These are phyloP conservation scores for Campopleginae sp. DNA, from an alignment of 2,888 invertebrate genomes.

Conservation along the genomic window DNA sequence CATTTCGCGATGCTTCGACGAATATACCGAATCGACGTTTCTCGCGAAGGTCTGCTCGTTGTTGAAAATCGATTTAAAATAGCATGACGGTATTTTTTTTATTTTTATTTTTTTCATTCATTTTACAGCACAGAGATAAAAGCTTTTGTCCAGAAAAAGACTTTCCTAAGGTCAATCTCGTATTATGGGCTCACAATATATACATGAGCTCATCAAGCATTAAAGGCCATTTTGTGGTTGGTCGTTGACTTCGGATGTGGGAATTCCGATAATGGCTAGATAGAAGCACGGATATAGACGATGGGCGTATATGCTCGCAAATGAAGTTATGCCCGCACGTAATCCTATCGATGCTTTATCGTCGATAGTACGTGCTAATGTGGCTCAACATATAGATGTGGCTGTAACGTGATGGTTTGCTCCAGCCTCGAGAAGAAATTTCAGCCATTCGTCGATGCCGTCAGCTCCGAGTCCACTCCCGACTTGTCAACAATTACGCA, in stretches of 20 bases:
- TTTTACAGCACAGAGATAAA: background rate
- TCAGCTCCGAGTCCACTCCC: background rate
- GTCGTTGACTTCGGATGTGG: slow-evolving; percentile 8
- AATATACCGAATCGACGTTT: background rate
- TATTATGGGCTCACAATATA: background rate
- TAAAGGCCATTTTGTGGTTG: slow-evolving; percentile 23
- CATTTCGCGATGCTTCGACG: background rate
- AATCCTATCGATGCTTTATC: slow-evolving; percentile 48
- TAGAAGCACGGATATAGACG: slow-evolving; percentile 2
- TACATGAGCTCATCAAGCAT: slow-evolving; percentile 8
- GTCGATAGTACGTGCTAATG: background rate
- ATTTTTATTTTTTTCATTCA: background rate
- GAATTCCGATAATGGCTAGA: slow-evolving; percentile 21
- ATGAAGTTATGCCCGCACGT: slow-evolving; percentile 52
- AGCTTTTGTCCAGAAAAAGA: background rate
- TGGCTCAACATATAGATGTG: slow-evolving; percentile 1
- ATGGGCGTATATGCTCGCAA: slow-evolving; percentile 5
- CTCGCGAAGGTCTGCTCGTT: background rate
- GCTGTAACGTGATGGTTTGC: background rate
- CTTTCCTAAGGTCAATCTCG: background rate
- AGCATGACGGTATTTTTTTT: background rate
- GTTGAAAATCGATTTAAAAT: background rate
- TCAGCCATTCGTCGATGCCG: background rate
- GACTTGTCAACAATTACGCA: background rate
- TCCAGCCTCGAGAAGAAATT: background rate